Evolutionary conservation across 2,888 invertebrate species (phyloP).

Genomic region (Limnephilus auricula): DNA sequence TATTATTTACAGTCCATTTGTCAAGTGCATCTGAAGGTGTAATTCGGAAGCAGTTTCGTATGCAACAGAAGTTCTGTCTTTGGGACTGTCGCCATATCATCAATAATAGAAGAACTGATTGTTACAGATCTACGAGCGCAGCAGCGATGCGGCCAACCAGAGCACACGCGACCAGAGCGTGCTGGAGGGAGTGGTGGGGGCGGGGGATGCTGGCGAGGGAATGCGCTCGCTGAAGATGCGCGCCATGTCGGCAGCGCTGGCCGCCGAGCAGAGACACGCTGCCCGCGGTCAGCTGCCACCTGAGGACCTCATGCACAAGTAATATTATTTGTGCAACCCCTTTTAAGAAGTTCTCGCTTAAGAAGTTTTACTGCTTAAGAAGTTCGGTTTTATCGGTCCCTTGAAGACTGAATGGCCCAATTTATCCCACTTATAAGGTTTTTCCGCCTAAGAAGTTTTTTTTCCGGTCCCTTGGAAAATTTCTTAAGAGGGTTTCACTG

Average conservation of each 20-base stretch:
- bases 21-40: no score
- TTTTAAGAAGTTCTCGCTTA: no score
- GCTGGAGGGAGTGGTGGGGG: conserved; percentile 45
- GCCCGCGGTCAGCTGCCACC: conserved; percentile 57
- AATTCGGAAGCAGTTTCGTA: no score
- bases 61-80: no score
- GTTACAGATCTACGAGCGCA: conserved; percentile 81
- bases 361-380: no score
- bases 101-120: not conserved
- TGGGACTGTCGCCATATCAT: not conserved
- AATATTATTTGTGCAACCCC: conserved; percentile 50
- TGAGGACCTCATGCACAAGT: conserved; percentile 75
- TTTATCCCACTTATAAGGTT: no score
- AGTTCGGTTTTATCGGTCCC: no score
- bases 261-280: conserved; percentile 63
- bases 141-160: conserved; percentile 69
- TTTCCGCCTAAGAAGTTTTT: no score
- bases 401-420: no score
- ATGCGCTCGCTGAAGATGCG: conserved; percentile 72
- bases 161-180: conserved; percentile 60
- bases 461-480: no score
- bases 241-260: conserved; percentile 66
- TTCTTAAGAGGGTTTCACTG: no score
- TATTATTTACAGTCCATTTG: no score
- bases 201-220: conserved; percentile 67